These are phyloP conservation scores for Macrobrachium nipponense DNA, from an alignment of 1,140 invertebrate genomes.

Conservation along the genomic window DNA sequence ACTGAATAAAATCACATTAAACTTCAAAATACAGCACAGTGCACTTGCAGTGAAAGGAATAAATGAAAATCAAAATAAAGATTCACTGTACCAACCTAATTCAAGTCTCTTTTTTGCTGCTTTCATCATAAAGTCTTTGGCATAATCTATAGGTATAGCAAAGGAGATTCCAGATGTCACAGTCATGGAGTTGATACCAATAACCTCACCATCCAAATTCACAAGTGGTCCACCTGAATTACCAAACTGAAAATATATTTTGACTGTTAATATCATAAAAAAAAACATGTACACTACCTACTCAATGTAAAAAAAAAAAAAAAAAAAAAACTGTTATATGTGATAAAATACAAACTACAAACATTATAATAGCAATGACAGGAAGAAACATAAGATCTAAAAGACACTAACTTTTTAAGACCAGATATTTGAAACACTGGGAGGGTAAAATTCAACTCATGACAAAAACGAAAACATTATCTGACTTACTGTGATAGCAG, in stretches of 20 bases:
- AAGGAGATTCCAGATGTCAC: constrained; percentile 85
- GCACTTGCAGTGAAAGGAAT: neutral
- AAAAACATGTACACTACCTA: neutral
- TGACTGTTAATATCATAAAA: constrained; percentile 64
- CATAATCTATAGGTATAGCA: constrained; percentile 94
- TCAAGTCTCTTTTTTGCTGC: constrained; percentile 68
- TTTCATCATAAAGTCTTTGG: constrained; percentile 83
- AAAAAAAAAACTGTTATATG: neutral
- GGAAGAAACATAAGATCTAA: too few species aligned
- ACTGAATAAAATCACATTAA: too few species aligned
- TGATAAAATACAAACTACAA: neutral
- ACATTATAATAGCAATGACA: too few species aligned
- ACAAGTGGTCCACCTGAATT: constrained; percentile 93
- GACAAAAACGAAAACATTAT: neutral
- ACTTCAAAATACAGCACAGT: too few species aligned
- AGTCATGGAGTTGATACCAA: constrained; percentile 97
- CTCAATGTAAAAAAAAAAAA: neutral
- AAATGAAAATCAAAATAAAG: neutral
- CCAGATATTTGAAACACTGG: too few species aligned
- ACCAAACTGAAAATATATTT: constrained; percentile 74
- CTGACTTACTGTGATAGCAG: constrained; percentile 82
- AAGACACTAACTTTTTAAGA: too few species aligned
- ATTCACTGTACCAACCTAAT: constrained; percentile 36
- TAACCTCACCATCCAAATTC: constrained; percentile 92
- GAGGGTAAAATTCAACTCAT: neutral